Evolutionary conservation across 2,888 invertebrate species (phyloP), one percentile per base, ranked within the genome.

Genomic region (Limenitis camilla): DNA sequence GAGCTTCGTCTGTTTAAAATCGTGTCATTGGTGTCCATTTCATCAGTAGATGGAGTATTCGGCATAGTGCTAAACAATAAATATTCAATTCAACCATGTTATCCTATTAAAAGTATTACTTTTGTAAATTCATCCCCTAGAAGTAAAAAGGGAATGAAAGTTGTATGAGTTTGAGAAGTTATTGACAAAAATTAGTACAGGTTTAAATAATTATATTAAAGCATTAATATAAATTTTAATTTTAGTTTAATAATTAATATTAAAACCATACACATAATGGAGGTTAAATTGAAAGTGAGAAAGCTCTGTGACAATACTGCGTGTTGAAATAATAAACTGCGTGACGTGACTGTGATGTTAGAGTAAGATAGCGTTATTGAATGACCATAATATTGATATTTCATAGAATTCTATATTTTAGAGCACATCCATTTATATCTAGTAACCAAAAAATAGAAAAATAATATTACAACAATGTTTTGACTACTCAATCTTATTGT

Each of bases 1-100:
- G 96, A 96, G 69, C 94, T 94, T 49, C 96, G 88, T 53, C 96
- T 90, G 59, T 89, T 83, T 55, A 90, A 85, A 59, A 89, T 74
- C 57, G 89, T 85, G 66, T 91, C 90, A 40, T 66, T 74, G 55
- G 68, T 77, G 52, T 91, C 91, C 71, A 88, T 81, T 55, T 91
- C 91, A 53, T 93, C 93, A 27, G 92, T 90, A 0, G 92, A 92
- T 5, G 93, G 92, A 1, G 93, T 93, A 63, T 90, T 92, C 40
- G 91, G 92, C 80, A 92, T 88, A 60, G 91, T 91, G 69, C 89
- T 90, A 76, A 52, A 79, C 77, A 61, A 56, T 6, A 60, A 56
- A 52, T 30, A 32, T 29, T 11, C 6, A 38, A 45, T 10, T 27
- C 28, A 7, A 33, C 27, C 32, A 32, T 8, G 5, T 9, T 11